phyloP scores from a whole-genome alignment of 1,140 invertebrate species.

The Drusus annulatus region DNA sequence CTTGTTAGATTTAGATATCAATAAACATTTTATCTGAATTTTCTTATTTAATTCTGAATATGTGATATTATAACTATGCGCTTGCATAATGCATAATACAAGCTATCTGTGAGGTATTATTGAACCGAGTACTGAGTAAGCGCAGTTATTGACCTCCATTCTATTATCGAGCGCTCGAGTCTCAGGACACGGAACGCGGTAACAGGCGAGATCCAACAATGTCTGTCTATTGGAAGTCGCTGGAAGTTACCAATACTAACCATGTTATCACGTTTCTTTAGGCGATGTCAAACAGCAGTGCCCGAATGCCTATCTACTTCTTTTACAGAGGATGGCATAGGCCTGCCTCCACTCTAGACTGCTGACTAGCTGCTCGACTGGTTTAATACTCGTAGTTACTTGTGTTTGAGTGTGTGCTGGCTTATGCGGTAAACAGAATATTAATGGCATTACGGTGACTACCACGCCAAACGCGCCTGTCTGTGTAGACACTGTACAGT shows the following conservation, averaged over 20 bases:
- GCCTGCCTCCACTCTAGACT: slow-evolving; percentile 1
- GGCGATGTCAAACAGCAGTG: slow-evolving; percentile 29
- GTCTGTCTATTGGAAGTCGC: slow-evolving; percentile 15
- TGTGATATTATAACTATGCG: too few species aligned
- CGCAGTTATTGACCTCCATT: slow-evolving; percentile 41
- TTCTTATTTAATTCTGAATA: too few species aligned
- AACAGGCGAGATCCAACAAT: slow-evolving; percentile 14
- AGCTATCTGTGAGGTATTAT: not conserved
- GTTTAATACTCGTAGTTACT: not conserved
- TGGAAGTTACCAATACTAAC: not conserved
- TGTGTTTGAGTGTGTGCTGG: not conserved
- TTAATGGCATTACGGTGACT: slow-evolving; percentile 41
- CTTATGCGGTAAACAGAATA: slow-evolving; percentile 33
- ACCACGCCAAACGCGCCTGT: slow-evolving; percentile 2
- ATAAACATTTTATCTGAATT: too few species aligned
- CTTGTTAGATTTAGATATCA: too few species aligned
- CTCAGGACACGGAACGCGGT: not conserved
- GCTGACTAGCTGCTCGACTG: slow-evolving; percentile 13
- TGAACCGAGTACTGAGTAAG: slow-evolving; percentile 2
- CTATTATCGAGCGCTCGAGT: slow-evolving; percentile 22
- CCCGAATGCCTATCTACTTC: slow-evolving; percentile 15
- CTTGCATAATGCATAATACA: too few species aligned
- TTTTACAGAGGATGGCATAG: slow-evolving; percentile 22
- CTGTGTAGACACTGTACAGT: not conserved
- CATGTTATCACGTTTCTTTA: slow-evolving; percentile 36